These are phyloP conservation scores for Clitarchus hookeri DNA, from an alignment of 2,888 invertebrate species.

Conservation along the genomic window DNA sequence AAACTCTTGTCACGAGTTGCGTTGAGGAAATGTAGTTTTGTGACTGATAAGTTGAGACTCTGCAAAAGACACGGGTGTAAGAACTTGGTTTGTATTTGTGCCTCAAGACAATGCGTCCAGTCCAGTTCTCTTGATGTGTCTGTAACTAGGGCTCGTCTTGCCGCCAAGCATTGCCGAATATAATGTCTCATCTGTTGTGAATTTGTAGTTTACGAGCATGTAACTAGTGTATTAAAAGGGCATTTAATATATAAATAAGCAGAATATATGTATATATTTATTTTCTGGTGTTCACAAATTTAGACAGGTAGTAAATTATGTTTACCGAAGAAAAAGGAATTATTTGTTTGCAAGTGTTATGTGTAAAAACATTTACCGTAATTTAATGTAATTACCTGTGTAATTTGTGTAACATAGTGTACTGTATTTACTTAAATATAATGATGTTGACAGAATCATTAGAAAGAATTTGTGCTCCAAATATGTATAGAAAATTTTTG, in stretches of 20 bases:
- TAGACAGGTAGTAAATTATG: constrained; percentile 17
- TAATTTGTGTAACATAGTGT: constrained; percentile 25
- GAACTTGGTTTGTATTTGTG: constrained; percentile 10
- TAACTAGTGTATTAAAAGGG: constrained; percentile 23
- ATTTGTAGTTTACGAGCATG: constrained; percentile 14
- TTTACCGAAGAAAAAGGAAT: neutral
- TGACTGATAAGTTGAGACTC: neutral
- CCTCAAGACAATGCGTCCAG: constrained; percentile 14
- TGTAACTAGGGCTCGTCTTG: neutral
- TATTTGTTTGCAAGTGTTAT: constrained; percentile 17
- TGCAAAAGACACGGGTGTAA: neutral
- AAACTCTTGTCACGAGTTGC: neutral
- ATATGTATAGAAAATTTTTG: constrained; percentile 21
- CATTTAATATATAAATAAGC: constrained; percentile 29
- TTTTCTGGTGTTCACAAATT: constrained; percentile 34
- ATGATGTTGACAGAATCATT: constrained; percentile 10
- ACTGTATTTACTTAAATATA: constrained; percentile 23
- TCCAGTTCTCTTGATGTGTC: neutral
- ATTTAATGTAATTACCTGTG: constrained; percentile 18
- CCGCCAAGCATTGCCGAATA: constrained; percentile 6
- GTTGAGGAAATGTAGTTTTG: neutral
- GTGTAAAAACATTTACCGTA: constrained; percentile 16
- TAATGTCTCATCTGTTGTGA: constrained; percentile 6
- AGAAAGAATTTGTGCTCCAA: constrained; percentile 2
- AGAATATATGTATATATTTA: constrained; percentile 35